Evolutionary conservation across 2,888 invertebrate genomes (phyloP).

Genomic region (Agrotis ipsilon): DNA sequence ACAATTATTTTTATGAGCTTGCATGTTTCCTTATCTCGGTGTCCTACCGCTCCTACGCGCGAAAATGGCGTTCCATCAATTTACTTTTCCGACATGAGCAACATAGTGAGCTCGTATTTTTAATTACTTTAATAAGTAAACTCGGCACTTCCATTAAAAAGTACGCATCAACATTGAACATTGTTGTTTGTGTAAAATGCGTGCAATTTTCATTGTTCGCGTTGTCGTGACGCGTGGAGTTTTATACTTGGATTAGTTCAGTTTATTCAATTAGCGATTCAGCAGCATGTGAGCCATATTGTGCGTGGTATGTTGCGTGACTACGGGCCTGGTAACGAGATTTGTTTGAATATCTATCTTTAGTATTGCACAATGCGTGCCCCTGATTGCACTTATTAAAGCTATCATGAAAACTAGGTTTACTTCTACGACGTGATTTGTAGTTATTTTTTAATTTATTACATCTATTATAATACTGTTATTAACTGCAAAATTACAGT

Average conservation of each 20-base stretch:
- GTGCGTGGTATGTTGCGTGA: conserved; percentile 69
- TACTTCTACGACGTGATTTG: conserved; percentile 29
- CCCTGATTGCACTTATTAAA: conserved; percentile 54
- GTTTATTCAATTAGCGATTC: conserved; percentile 76
- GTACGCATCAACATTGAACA: conserved; percentile 19
- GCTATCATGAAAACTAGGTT: conserved; percentile 35
- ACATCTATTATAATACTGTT: conserved; percentile 9
- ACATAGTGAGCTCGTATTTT: conserved; percentile 25
- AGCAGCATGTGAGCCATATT: conserved; percentile 70
- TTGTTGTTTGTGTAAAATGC: conserved; percentile 47
- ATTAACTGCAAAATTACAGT: conserved; percentile 5
- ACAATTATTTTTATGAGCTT: conserved; percentile 38
- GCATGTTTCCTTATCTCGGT: conserved; percentile 40
- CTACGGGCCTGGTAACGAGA: conserved; percentile 54
- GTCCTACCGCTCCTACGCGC: conserved; percentile 6
- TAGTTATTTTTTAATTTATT: conserved; percentile 42
- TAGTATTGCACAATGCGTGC: conserved; percentile 58
- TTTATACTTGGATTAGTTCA: conserved; percentile 68
- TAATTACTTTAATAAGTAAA: conserved; percentile 48
- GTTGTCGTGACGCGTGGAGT: conserved; percentile 58
- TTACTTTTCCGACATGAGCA: conserved; percentile 23
- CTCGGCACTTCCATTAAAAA: conserved; percentile 33
- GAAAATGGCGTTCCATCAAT: conserved; percentile 33
- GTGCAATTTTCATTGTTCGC: conserved; percentile 54
- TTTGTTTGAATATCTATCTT: conserved; percentile 57